Evolutionary conservation across 2,888 invertebrate genomes (phyloP).

Genomic region (Brachyptera putata): DNA sequence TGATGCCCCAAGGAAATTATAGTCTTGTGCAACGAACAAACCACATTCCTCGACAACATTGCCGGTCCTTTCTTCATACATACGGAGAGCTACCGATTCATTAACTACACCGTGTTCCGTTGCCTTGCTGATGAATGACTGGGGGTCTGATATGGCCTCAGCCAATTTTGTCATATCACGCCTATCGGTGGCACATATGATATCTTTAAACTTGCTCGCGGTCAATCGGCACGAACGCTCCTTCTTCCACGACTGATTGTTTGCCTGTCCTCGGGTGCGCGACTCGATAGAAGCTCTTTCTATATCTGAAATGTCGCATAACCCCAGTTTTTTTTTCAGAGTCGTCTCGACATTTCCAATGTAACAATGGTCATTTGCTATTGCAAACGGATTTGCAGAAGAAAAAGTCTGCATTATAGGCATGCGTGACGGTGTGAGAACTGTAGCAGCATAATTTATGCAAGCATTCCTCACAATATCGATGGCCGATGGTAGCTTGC

Average conservation of each 20-base stretch:
- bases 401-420: constrained; percentile 19
- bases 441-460: constrained; percentile 23
- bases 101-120: not conserved
- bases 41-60: constrained; percentile 16
- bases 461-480: constrained; percentile 7
- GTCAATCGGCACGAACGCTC: not conserved
- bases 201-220: not conserved
- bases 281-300: not conserved
- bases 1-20: constrained; percentile 28
- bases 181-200: not conserved
- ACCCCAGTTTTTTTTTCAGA: constrained; percentile 5
- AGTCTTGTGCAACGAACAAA: constrained; percentile 9
- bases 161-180: not conserved
- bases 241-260: not conserved
- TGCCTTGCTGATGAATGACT: not conserved
- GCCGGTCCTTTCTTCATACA: constrained; percentile 19
- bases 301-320: not conserved
- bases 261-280: not conserved
- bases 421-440: not conserved
- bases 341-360: not conserved
- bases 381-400: constrained; percentile 25
- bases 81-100: constrained; percentile 23
- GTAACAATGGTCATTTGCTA: constrained; percentile 24
- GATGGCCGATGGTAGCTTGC: not conserved
- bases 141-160: not conserved